Evolutionary conservation across 2,113 vertebrate genomes (phyloP), one percentile per base, ranked within the genome.

Genomic region (Felis chaus): DNA sequence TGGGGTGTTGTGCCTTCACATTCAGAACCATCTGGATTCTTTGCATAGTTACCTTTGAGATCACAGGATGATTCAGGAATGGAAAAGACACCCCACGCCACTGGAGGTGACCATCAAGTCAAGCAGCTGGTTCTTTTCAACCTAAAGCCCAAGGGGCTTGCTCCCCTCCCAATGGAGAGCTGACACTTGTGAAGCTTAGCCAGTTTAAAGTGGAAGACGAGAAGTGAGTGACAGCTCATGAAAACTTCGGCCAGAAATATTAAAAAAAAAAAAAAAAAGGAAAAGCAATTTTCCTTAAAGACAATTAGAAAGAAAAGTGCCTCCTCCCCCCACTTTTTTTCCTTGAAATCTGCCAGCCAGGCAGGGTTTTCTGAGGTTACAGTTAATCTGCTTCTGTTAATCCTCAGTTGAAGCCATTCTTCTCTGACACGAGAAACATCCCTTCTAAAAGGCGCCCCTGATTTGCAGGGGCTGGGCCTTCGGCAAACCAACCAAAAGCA

Each of bases 131-230:
- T 33, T 66, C 50, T 29, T 25, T 48, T 36, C 25, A 31, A 55
- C 63, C 27, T 41, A 27, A 76, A 76, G 55, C 66, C 8, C 1
- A 4, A 53, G 19, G 33, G 53, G 68, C 7, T 12, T 25, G 29
- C 4, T 61, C 45, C 73, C 74, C 33, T 29, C 48, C 81, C 48
- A 2, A 18, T 23, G 71, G 65, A 53, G 87, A 81, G 94, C 79
- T 74, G 71, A 79, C n/a, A 23, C 65, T 29, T 87, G 53, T 81
- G 87, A 82, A 29, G 57, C 84, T 92, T 71, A 86, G 55, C 91
- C 95, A 92, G 65, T 63, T 97, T 95, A 61, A 97, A 96, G 80
- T 97, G 97, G 97, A 98, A 97, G 98, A 98, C 97, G 57, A 73
- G 76, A 92, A 96, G 81, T 93, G 94, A 97, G 96, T 95, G 94